Evolutionary conservation across 2,888 invertebrate genomes (phyloP), one percentile per base, ranked within the genome.

Genomic region (Drosophila setosimentum): DNA sequence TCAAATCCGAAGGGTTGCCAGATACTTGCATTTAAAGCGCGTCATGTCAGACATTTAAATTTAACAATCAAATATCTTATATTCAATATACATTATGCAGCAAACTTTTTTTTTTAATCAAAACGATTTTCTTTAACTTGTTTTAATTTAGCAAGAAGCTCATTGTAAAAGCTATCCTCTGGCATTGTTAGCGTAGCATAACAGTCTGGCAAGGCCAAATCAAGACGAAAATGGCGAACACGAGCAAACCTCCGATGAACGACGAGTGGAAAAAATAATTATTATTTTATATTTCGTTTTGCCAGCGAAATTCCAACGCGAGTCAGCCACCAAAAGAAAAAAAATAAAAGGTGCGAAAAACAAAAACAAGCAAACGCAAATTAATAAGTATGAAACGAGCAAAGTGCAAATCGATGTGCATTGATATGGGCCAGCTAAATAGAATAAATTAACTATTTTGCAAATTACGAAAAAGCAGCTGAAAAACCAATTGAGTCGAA

Each of bases 261-360:
- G 88, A 87, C 86, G 89, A 88, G 87, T 86, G 82, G 88, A 92
- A 91, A 92, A 91, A 92, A 91, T 91, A 91, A 91, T 91, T 92
- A 91, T 91, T 91, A 89, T 91, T 91, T 87, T 80, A 90, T 90
- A 91, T 91, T 91, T 91, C 91, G 88, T 91, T 91, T 91, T 91
- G 89, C 83, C 91, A 90, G 85, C 87, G 82, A 91, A 92, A 91
- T 91, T 92, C 92, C 91, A 88, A 84, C 82, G 79, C 85, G 85
- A 80, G 73, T 68, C 67, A 69, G 74, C 53, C 63, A 71, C 53
- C 51, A 67, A 75, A 80, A 63, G 60, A 63, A 67, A 72, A 68
- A 51, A 53, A 53, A 40, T 49, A 42, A 65, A 63, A 64, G 75
- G 73, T 79, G 80, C 73, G 76, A 32, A 70, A 82, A 76, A 71